phyloP scores from a whole-genome alignment of 2,797 vertebrate species.

The Enteromius viviparus region DNA sequence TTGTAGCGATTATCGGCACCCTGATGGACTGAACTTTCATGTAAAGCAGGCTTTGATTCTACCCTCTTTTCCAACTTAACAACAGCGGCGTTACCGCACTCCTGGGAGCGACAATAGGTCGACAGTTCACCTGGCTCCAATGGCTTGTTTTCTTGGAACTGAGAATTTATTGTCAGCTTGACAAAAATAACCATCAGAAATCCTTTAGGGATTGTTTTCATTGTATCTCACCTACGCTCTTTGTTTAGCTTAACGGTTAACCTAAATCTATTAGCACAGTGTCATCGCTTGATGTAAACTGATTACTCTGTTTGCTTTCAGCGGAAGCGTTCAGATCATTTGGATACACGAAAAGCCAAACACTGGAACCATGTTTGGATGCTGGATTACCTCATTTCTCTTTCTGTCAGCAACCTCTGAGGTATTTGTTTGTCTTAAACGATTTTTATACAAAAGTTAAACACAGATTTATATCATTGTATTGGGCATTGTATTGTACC shows the following conservation, averaged over 20 bases:
- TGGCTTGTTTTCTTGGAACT: conserved; percentile 41
- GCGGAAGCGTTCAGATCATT: conserved; percentile 1
- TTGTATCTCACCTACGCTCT: neutral
- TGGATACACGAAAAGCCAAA: conserved; percentile 17
- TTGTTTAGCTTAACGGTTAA: neutral
- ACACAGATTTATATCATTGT: neutral
- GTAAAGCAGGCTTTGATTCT: conserved; percentile 49
- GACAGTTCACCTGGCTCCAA: conserved; percentile 35
- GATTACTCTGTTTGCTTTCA: conserved; percentile 42
- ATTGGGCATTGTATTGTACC: neutral
- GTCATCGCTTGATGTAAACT: neutral
- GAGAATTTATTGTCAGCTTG: conserved; percentile 44
- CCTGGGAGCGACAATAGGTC: conserved; percentile 39
- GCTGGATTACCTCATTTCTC: conserved; percentile 68
- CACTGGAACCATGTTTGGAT: conserved; percentile 74
- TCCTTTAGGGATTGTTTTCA: neutral
- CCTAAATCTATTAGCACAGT: neutral
- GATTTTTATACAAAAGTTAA: neutral
- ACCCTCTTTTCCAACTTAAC: conserved; percentile 46
- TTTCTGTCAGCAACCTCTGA: conserved; percentile 68
- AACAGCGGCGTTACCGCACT: conserved; percentile 44
- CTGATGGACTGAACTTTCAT: conserved; percentile 39
- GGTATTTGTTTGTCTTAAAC: conserved; percentile 69
- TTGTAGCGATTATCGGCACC: conserved; percentile 28
- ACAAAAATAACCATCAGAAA: conserved; percentile 35